Base-by-base conservation (phyloP, 2,113 vertebrate species). In the Sterrhoptilus dennistouni region DNA sequence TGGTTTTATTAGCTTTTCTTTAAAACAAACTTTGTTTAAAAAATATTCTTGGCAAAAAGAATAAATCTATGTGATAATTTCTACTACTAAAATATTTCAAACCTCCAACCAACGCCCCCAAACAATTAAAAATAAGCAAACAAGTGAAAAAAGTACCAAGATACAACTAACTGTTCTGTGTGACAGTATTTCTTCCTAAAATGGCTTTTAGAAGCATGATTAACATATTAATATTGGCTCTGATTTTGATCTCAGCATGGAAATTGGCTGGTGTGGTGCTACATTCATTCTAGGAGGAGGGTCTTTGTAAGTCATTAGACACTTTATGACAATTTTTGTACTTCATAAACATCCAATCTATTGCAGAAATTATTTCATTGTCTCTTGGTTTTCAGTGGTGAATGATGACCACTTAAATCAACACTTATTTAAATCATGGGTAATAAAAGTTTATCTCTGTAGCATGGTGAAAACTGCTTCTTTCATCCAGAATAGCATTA, bases 51-150 rank as follows among this genome's bases (percentile, higher is more conserved):
- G 16, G 11, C 5, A 83, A 64, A 75, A 84, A 14, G 12, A 78
- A 82, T 25, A 40, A 42, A 59, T 64, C 29, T 59, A 4, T 38
- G 6, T 60, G 19, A 64, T 12, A 64, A 18, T 45, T 90, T 75
- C 52, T 52, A 24, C 42, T 60, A 36, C 16, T 78, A 20, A 40
- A 33, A 44, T 18, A 1, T 1, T 27, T 68, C 22, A 47, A 17
- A 4, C 3, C 2, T 6, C 9, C 33, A 36, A n/a, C 1, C 4
- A 45, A 45, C 9, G 8, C 11, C 5, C 2, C 13, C 3, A 6
- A 66, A 74, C 4, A 27, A 31, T 4, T 54, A 10, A 35, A 75
- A 54, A n/a, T 7, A 31, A 44, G 12, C 5, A 35, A 80, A 17
- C 4, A 44, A 59, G 5, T 3, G 29, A 77, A 31, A 50, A 28